These are phyloP conservation scores for Regulus satrapa DNA, from an alignment of 2,113 vertebrate genomes.

Conservation along the genomic window DNA sequence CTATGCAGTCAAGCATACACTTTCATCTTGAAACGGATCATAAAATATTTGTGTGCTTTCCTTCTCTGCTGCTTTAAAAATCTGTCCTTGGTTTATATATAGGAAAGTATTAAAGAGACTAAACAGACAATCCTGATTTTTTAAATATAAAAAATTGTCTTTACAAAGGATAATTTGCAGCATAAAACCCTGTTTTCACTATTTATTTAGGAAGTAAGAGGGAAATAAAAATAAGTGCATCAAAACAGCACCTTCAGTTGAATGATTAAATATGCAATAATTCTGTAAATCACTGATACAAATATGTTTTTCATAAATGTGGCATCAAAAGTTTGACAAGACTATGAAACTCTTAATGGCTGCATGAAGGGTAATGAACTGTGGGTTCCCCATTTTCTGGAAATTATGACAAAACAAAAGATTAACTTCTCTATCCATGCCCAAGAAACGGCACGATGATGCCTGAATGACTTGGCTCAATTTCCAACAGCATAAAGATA, in stretches of 20 bases:
- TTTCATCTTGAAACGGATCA: constrained; percentile 67
- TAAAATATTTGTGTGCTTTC: constrained; percentile 65
- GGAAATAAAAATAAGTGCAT: background rate
- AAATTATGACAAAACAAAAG: background rate
- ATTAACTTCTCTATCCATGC: background rate
- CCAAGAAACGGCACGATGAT: background rate
- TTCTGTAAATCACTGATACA: background rate
- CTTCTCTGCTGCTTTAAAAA: background rate
- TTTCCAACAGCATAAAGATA: background rate
- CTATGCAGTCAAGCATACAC: constrained; percentile 18
- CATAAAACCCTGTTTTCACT: background rate
- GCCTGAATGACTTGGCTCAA: background rate
- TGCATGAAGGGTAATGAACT: background rate
- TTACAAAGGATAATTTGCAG: constrained; percentile 31
- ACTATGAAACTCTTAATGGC: background rate
- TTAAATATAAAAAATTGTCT: constrained; percentile 43
- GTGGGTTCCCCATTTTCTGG: background rate
- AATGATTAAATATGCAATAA: background rate
- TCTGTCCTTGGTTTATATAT: constrained; percentile 22
- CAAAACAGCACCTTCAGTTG: background rate
- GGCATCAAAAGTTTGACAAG: background rate
- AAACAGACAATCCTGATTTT: constrained; percentile 29
- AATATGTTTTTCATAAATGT: background rate
- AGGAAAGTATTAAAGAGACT: constrained; percentile 17
- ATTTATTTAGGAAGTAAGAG: background rate